Conservation (phyloP, 2,113 vertebrate species). For the Lepisosteus oculatus region DNA sequence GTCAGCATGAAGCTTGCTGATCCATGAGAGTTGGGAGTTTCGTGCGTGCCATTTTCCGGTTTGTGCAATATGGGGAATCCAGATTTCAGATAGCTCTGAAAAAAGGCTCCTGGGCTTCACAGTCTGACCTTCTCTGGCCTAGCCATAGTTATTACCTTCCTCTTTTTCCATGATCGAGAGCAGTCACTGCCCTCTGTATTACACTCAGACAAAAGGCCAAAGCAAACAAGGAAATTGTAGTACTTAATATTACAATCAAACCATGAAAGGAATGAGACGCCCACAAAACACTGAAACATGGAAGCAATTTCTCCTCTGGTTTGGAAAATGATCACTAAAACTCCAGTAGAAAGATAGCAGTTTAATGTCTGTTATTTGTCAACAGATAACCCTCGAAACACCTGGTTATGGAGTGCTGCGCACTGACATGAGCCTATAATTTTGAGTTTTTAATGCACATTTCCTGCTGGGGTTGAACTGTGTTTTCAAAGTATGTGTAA, state of each 20-base stretch:
- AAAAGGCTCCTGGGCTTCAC: background rate
- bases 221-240: background rate
- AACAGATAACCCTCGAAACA: too few relatives aligned
- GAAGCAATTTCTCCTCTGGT: background rate
- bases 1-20: too few relatives aligned
- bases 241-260: background rate
- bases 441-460: too few relatives aligned
- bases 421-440: too few relatives aligned
- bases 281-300: background rate
- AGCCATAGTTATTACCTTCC: background rate
- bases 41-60: too few relatives aligned
- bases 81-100: background rate
- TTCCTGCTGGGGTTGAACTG: too few relatives aligned
- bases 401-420: too few relatives aligned
- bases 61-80: background rate
- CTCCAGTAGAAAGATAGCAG: background rate
- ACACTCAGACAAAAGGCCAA: background rate
- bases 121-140: background rate
- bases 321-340: background rate
- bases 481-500: too few relatives aligned
- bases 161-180: too few relatives aligned
- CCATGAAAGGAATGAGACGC: background rate
- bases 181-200: background rate
- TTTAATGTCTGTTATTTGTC: background rate
- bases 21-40: too few relatives aligned